Percentiles rank a stretch among this genome's conserved stretches.
phyloP scores from a whole-genome alignment of 2,888 invertebrate species.

The Caenorhabditis sp. region DNA sequence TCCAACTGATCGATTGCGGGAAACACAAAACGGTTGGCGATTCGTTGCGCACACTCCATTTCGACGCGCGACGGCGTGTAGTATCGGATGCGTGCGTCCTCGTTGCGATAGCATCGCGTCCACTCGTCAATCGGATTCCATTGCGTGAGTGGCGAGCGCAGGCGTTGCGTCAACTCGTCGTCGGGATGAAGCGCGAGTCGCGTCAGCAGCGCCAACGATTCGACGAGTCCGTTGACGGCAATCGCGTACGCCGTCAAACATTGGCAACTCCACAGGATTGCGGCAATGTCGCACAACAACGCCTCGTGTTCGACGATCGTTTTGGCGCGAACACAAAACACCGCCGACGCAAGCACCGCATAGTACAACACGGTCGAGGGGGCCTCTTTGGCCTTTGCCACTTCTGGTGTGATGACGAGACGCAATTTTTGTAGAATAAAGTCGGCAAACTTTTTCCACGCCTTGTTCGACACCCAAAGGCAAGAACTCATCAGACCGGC shows the following conservation, averaged over 20 bases:
- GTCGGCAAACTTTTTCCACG: constrained; percentile 25
- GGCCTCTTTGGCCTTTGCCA: constrained; percentile 15
- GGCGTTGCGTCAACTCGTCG: constrained; percentile 4
- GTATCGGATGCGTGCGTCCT: constrained; percentile 27
- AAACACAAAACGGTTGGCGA: constrained; percentile 29
- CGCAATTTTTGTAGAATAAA: constrained; percentile 29
- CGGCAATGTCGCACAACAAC: constrained; percentile 28
- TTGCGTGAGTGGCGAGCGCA: constrained; percentile 24
- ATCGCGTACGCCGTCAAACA: constrained; percentile 24
- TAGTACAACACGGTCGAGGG: constrained; percentile 34
- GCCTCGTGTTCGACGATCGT: constrained; percentile 35
- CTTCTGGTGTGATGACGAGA: constrained; percentile 39
- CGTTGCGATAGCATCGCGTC: constrained; percentile 27
- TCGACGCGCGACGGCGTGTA: constrained; percentile 28
- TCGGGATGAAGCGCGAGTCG: constrained; percentile 11
- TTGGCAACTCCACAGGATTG: constrained; percentile 30
- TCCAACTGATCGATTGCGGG: constrained; percentile 25
- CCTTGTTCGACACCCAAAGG: constrained; percentile 16
- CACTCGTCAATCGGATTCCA: constrained; percentile 47
- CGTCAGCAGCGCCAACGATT: constrained; percentile 16
- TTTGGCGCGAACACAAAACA: constrained; percentile 15
- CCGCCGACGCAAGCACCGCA: constrained; percentile 21
- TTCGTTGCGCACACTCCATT: constrained; percentile 18
- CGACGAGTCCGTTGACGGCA: constrained; percentile 21
- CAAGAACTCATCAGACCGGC: constrained; percentile 23